Evolutionary conservation across 2,113 vertebrate species (phyloP).

Genomic region (human): GRCh38 chr5:174284501-174285000

Average conservation of each 20-base stretch:
- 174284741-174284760: rapidly evolving
- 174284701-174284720: background rate
- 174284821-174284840: background rate
- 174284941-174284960: background rate
- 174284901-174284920: background rate
- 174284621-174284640: background rate
- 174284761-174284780: background rate
- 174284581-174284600: background rate
- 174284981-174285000: background rate
- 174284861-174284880: background rate
- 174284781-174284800: background rate
- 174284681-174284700: background rate
- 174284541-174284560: background rate
- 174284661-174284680: background rate
- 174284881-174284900: background rate
- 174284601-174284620: background rate
- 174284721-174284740: background rate
- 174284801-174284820: background rate
- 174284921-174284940: background rate
- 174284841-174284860: background rate
- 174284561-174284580: background rate
- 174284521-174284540: background rate
- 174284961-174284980: background rate
- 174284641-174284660: background rate
- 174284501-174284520: background rate